Conservation (phyloP, 2,113 vertebrate species). For the Electrona antarctica region DNA sequence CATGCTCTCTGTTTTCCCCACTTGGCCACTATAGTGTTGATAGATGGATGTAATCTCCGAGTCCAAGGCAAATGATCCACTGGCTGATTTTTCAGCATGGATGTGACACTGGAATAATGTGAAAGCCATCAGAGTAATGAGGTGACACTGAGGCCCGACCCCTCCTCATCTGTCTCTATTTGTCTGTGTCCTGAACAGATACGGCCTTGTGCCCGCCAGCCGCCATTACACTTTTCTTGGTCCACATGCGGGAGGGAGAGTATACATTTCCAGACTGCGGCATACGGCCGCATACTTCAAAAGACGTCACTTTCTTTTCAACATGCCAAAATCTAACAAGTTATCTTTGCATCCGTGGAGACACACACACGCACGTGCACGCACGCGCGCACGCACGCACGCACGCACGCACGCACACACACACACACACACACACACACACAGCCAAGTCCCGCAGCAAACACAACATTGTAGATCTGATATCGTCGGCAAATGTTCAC, state of each 20-base stretch:
- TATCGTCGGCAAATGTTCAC: no score
- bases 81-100: slow-evolving; percentile 22
- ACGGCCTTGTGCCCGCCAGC: slow-evolving; percentile 6
- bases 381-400: no score
- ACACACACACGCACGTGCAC: no score
- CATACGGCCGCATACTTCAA: no score
- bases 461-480: no score
- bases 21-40: slow-evolving; percentile 17
- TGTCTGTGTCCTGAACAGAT: slow-evolving; percentile 14
- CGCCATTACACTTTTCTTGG: slow-evolving; percentile 12
- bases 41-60: slow-evolving; percentile 35
- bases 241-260: not conserved
- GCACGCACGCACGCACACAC: no score
- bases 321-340: no score
- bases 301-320: no score
- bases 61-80: slow-evolving; percentile 27
- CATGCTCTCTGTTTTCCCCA: slow-evolving; percentile 7
- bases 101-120: slow-evolving; percentile 30
- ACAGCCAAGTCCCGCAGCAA: no score
- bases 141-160: slow-evolving; percentile 17
- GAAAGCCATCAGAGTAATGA: slow-evolving; percentile 26
- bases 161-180: slow-evolving; percentile 16
- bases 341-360: no score
- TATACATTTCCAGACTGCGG: slow-evolving; percentile 12
- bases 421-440: no score